Evolutionary conservation across 92 coral and sea anemone genomes (phyloP).

Genomic region (Actinernus sp.): DNA sequence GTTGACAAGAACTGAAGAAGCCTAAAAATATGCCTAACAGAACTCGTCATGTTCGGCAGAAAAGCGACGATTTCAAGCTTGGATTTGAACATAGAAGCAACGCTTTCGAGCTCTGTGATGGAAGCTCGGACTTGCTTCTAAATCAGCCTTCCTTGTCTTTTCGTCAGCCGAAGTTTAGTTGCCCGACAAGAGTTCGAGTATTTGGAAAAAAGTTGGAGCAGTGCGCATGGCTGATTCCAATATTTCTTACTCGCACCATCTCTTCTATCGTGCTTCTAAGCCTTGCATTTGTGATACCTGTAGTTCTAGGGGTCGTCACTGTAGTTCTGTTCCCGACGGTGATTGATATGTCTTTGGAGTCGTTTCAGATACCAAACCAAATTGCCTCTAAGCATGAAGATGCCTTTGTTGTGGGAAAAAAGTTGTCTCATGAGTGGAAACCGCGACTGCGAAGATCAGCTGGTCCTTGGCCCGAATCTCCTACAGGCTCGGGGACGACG

Average conservation of each 20-base stretch:
- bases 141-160: constrained; percentile 40
- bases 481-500: constrained; percentile 7
- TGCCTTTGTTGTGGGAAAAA: constrained; percentile 51
- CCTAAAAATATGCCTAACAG: constrained; percentile 9
- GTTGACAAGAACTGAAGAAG: not conserved
- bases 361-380: constrained; percentile 86
- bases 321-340: constrained; percentile 7
- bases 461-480: constrained; percentile 23
- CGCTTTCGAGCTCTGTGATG: constrained; percentile 32
- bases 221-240: not conserved
- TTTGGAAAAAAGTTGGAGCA: not conserved
- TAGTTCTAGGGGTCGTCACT: constrained; percentile 26
- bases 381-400: constrained; percentile 58
- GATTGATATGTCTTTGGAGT: constrained; percentile 77
- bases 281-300: constrained; percentile 45
- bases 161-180: constrained; percentile 68
- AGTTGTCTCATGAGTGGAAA: constrained; percentile 14
- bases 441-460: constrained; percentile 4
- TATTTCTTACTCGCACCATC: constrained; percentile 3
- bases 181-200: not conserved
- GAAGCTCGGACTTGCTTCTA: constrained; percentile 1
- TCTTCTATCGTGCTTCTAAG: constrained; percentile 26
- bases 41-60: constrained; percentile 70
- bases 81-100: constrained; percentile 9
- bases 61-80: constrained; percentile 83